Evolutionary conservation across 2,797 vertebrate genomes (phyloP), one percentile per base, ranked within the genome.

Genomic region (Acanthis flammea): DNA sequence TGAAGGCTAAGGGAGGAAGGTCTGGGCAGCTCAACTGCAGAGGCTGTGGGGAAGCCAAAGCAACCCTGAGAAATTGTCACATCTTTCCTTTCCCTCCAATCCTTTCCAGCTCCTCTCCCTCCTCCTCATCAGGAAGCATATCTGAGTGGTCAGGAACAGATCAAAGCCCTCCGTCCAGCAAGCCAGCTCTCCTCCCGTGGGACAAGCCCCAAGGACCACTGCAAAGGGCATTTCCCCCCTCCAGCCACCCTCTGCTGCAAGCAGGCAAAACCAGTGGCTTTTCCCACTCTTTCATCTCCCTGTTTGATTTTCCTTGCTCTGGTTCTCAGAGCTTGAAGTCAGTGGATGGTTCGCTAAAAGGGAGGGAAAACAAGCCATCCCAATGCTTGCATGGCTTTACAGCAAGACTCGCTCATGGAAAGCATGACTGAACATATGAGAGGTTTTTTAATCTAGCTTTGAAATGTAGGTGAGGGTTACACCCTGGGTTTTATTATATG

Each of bases 271-370:
- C 67, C 2, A 1, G 3, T 1, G 31, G 31, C 19, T 72, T 62
- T 92, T 74, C 41, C 31, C 4, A 18, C 39, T 58, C 81, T 88
- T 87, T 93, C 55, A 66, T 42, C 74, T 79, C 55, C 22, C 7
- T 50, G 39, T 55, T 60, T 86, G 44, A 77, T 84, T 90, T 90
- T 81, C 41, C 53, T 70, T 48, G 19, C 45, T 66, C 44, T 70
- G 28, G 6, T 28, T 66, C 51, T 75, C 35, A 58, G 68, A 68
- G 27, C 39, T 75, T 33, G 50, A 91, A 80, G 51, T 63, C 6
- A 4, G 62, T 53, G 48, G 33, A 53, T 0, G 0, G 57, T 45
- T 81, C 0, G 0, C 45, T 79, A 44, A 75, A 89, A 55, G 19
- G 51, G 39, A 84, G 22, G 50, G 57, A 83, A 92, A 91, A 78